These are phyloP conservation scores for Lophura swinhoii DNA, from an alignment of 2,797 vertebrate genomes.

Conservation along the genomic window DNA sequence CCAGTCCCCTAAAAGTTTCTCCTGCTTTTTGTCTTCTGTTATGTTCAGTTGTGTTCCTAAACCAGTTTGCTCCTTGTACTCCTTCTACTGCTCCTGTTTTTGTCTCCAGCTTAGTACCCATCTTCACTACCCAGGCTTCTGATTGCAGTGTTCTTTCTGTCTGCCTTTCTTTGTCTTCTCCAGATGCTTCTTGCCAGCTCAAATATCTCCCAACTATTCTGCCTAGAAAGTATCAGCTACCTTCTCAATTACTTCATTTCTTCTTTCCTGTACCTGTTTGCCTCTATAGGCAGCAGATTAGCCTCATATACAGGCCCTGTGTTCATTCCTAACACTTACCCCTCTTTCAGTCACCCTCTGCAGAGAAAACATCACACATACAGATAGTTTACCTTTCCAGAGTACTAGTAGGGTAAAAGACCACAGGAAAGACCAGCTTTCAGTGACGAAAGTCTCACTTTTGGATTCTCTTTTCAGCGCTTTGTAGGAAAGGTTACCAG, in stretches of 20 bases:
- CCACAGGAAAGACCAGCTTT: neutral
- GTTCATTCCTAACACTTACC: neutral
- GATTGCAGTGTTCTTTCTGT: neutral
- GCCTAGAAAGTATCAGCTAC: neutral
- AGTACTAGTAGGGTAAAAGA: no score
- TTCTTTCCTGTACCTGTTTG: neutral
- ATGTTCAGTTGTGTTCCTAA: accelerated
- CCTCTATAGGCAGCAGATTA: neutral
- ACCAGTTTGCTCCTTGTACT: neutral
- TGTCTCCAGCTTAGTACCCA: neutral
- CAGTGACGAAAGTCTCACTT: neutral
- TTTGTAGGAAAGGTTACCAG: neutral
- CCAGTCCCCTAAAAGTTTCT: no score
- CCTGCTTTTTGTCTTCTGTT: neutral
- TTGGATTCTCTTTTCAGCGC: no score
- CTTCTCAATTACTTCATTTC: neutral
- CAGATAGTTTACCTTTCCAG: neutral
- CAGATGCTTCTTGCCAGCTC: neutral
- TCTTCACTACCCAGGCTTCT: neutral
- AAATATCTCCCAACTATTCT: neutral
- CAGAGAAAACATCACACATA: neutral
- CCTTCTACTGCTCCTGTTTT: neutral
- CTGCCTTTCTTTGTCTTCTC: neutral
- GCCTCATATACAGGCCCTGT: neutral
- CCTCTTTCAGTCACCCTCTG: no score